Base-by-base conservation (phyloP, 2,888 invertebrate species). In the Steinernema scapterisci region DNA sequence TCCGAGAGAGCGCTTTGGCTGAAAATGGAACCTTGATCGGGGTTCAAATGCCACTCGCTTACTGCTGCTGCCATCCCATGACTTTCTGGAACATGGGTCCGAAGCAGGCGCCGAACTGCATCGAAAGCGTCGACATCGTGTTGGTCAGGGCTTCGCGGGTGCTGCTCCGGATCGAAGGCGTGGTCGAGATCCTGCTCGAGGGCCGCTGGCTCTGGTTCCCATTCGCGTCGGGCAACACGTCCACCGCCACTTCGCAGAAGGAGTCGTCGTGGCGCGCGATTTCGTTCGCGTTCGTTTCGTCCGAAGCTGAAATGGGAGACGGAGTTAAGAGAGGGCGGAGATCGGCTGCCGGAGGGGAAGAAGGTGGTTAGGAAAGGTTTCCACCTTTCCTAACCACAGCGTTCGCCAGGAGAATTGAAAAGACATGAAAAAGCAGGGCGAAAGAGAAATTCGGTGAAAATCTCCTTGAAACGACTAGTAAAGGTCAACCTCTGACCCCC, bases 161-260 rank as follows among this genome's bases (percentile, higher is more conserved):
- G 31, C 63, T 63, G 27, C 27, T 63, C 38, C 38, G 38, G 63
- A 63, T 16, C 31, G 63, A 63, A 9, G 11, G 63, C 16, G 63
- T 31, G 31, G 16, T 31, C 25, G 25, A 31, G 16, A 38, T 6
- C 31, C 63, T 63, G 27, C 16, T 6, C 63, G 23, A 13, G 31
- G 27, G 63, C 9, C 16, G 6, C 7, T 27, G 63, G 38, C 16
- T 21, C 7, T 27, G 63, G 38, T 63, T 63, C 31, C 63, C 63
- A 31, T 63, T 63, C 6, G 63, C 31, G 38, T 63, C 63, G 16
- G 63, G 38, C 38, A 38, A 2, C 11, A 63, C 9, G 31, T 63
- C 63, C 31, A 63, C 63, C 27, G 63, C 27, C 63, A 63, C 16
- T 27, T 63, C 63, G 63, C 16, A 63, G 63, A 63, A 63, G 63